Percentiles rank a stretch among this genome's conserved stretches.
Conservation (phyloP, 2,888 invertebrate genomes). For the Drosophila prolongata region DNA sequence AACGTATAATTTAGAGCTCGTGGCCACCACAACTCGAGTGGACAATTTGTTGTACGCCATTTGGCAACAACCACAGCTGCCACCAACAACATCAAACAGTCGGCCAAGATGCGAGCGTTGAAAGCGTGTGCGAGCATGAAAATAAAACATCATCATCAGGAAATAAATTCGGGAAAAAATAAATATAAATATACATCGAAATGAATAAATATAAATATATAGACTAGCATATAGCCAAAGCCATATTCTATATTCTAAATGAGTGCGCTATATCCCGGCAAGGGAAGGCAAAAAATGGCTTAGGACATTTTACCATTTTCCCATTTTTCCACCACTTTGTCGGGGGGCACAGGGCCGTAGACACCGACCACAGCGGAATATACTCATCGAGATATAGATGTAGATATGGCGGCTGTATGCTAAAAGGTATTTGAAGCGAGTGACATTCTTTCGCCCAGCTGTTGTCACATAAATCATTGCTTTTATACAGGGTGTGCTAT, state of each 20-base stretch:
- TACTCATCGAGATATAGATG: constrained; percentile 26
- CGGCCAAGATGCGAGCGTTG: constrained; percentile 53
- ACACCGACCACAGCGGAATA: constrained; percentile 20
- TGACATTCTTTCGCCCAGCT: constrained; percentile 70
- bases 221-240: constrained; percentile 31
- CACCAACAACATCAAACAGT: constrained; percentile 59
- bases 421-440: constrained; percentile 49
- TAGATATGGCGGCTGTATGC: constrained; percentile 40
- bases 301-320: constrained; percentile 30
- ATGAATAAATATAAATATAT: constrained; percentile 31
- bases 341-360: constrained; percentile 12
- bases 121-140: constrained; percentile 73
- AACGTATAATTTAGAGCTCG: constrained; percentile 63
- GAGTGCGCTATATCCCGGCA: constrained; percentile 21
- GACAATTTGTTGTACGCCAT: constrained; percentile 65
- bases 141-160: constrained; percentile 78
- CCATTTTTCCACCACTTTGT: constrained; percentile 30
- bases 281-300: constrained; percentile 45
- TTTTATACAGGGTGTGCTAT: constrained; percentile 62
- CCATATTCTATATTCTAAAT: constrained; percentile 28
- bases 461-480: constrained; percentile 72
- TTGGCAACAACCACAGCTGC: constrained; percentile 10
- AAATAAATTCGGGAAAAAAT: constrained; percentile 72
- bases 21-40: constrained; percentile 71
- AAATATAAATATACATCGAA: constrained; percentile 46